A percentile compares a stretch with the other conserved stretches of the same genome.
These are phyloP conservation scores for Hofmannophila pseudospretella DNA, from an alignment of 2,888 invertebrate species.

Conservation along the genomic window DNA sequence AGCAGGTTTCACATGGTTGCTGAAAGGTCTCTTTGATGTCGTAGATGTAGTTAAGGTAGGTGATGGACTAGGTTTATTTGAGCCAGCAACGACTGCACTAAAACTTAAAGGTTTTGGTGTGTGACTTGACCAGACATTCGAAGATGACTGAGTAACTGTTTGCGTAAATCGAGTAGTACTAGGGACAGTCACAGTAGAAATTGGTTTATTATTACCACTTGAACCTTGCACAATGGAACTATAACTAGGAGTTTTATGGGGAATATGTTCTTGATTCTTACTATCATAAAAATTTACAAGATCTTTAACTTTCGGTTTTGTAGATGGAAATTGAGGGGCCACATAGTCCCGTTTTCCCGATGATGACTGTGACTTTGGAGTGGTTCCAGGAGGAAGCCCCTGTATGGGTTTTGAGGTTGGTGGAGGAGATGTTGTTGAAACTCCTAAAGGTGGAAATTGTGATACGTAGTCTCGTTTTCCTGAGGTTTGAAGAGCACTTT, in stretches of 20 bases:
- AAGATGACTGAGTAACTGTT: conserved; percentile 21
- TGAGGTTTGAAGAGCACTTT: too few relatives aligned
- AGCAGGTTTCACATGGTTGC: conserved; percentile 18
- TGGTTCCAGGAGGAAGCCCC: conserved; percentile 6
- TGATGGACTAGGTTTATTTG: conserved; percentile 31
- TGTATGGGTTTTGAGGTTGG: background rate
- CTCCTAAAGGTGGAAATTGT: conserved; percentile 29
- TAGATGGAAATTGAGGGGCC: conserved; percentile 43
- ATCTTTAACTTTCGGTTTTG: conserved; percentile 51
- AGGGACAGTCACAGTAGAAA: conserved; percentile 5
- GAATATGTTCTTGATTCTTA: conserved; percentile 31
- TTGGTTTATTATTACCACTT: conserved; percentile 21
- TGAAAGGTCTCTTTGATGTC: conserved; percentile 25
- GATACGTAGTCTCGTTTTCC: conserved; percentile 28
- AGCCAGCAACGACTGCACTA: conserved; percentile 48
- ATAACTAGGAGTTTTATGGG: conserved; percentile 51
- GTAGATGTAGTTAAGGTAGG: conserved; percentile 26
- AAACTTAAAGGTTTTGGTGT: conserved; percentile 50
- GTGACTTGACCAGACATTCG: conserved; percentile 17
- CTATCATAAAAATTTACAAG: conserved; percentile 57
- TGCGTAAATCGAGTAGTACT: conserved; percentile 11
- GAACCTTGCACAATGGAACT: conserved; percentile 51
- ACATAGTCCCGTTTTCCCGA: conserved; percentile 51
- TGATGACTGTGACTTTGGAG: conserved; percentile 17
- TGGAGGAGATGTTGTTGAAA: conserved; percentile 3